Evolutionary conservation across 2,888 invertebrate genomes (phyloP).

Genomic region (Rutpela maculata): DNA sequence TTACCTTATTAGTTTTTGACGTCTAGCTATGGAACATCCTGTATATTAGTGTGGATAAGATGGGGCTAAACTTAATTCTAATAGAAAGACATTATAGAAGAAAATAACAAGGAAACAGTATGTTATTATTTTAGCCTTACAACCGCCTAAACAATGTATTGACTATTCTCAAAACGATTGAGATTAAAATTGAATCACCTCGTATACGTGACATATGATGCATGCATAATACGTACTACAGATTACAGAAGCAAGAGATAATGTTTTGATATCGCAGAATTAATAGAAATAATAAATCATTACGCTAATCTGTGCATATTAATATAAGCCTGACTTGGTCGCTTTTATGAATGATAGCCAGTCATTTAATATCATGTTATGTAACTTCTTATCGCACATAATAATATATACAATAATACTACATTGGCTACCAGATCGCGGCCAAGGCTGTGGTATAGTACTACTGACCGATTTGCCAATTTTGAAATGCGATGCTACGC

Average conservation of each 20-base stretch:
- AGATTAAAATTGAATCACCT: neutral
- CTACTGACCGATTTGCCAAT: conserved; percentile 40
- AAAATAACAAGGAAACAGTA: too few relatives aligned
- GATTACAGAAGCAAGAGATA: neutral
- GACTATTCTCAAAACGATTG: too few relatives aligned
- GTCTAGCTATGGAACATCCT: too few relatives aligned
- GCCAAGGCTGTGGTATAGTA: conserved; percentile 31
- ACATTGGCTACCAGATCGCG: conserved; percentile 24
- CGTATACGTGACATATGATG: neutral
- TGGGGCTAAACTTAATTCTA: too few relatives aligned
- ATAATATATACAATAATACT: conserved; percentile 5
- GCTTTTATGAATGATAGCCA: conserved; percentile 8
- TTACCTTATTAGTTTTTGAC: too few relatives aligned
- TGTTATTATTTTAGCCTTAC: too few relatives aligned
- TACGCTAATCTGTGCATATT: neutral
- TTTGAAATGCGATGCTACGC: conserved; percentile 31
- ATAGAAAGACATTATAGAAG: too few relatives aligned
- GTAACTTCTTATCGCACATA: conserved; percentile 23
- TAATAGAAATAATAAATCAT: neutral
- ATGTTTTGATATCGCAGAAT: neutral
- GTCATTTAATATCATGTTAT: neutral
- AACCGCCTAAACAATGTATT: too few relatives aligned
- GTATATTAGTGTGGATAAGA: too few relatives aligned
- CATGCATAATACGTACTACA: neutral
- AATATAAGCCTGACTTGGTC: neutral